Conservation (phyloP, 92 coral and sea anemone species). For the Heliopora coerulea region DNA sequence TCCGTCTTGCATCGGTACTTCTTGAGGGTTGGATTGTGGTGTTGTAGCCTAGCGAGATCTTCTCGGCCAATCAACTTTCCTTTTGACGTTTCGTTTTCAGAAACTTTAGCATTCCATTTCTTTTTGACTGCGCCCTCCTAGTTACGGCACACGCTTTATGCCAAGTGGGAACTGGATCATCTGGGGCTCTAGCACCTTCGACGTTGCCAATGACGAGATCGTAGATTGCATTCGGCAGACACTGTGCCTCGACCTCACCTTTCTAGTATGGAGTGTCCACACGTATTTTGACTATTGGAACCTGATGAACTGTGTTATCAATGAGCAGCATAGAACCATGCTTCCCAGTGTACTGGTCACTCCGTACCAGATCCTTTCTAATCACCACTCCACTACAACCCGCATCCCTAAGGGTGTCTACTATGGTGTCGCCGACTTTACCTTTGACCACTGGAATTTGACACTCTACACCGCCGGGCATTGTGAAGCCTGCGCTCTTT, state of each 20-base stretch:
- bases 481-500: background rate
- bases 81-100: background rate
- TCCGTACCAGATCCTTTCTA: constrained; percentile 24
- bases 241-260: constrained; percentile 58
- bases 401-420: constrained; percentile 51
- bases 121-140: too few species aligned
- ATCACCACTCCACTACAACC: constrained; percentile 67
- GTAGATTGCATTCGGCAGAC: constrained; percentile 46
- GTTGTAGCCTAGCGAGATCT: constrained; percentile 38
- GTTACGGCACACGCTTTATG: constrained; percentile 14
- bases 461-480: background rate
- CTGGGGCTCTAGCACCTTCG: constrained; percentile 26
- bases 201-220: constrained; percentile 47
- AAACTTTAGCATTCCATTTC: too few species aligned
- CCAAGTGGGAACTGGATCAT: background rate
- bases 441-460: constrained; percentile 52
- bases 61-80: constrained; percentile 25
- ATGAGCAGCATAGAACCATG: constrained; percentile 51
- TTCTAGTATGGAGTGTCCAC: constrained; percentile 54
- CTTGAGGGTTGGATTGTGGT: constrained; percentile 37
- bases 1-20: constrained; percentile 41
- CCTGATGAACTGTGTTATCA: constrained; percentile 54
- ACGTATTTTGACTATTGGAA: constrained; percentile 49
- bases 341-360: constrained; percentile 47
- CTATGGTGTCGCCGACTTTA: constrained; percentile 39